Evolutionary conservation across 2,113 vertebrate genomes (phyloP), one percentile per base, ranked within the genome.

Genomic region (Climacteris rufus): DNA sequence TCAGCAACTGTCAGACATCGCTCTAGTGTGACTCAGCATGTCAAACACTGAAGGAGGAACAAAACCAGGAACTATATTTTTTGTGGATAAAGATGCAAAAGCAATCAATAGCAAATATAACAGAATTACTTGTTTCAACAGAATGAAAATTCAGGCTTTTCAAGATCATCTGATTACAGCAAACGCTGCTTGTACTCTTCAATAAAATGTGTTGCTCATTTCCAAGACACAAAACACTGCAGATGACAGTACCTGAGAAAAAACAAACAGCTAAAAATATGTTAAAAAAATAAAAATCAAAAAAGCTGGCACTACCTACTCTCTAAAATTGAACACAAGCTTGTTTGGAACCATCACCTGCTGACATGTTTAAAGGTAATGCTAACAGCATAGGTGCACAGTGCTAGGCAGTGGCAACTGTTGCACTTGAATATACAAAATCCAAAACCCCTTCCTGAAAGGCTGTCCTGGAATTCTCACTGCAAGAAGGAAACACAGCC

Each of bases 281-380:
- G 40, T 30, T 0, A 7, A 69, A 66, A 49, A 30, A 23, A 59
- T n/a, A n/a, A 77, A 64, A 28, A 2, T 2, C 3, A 4, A 22
- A 25, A 66, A 65, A 66, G 11, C 4, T 60, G 33, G 14, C 28
- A 68, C 15, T 9, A 17, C 10, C 25, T 33, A 6, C 39, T 82
- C 37, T 56, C 9, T 60, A 47, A 28, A 54, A 25, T 9, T 11
- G 9, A 77, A 40, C 11, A 28, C 37, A 47, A 56, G n/a, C 35
- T 33, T 70, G 16, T 45, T 61, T 21, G 11, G 50, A 35, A 77
- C 11, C 33, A 40, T 31, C 33, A 63, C 25, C 82, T 42, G 19
- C 19, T 11, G 35, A 35, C 15, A 24, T 1, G 5, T 40, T 47
- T 37, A 11, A 4, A 68, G 47, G 28, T 24, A 27, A 10, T 30